Evolutionary conservation across 1,140 invertebrate genomes (phyloP), one percentile per base, ranked within the genome.

Genomic region (Anadara kagoshimensis): DNA sequence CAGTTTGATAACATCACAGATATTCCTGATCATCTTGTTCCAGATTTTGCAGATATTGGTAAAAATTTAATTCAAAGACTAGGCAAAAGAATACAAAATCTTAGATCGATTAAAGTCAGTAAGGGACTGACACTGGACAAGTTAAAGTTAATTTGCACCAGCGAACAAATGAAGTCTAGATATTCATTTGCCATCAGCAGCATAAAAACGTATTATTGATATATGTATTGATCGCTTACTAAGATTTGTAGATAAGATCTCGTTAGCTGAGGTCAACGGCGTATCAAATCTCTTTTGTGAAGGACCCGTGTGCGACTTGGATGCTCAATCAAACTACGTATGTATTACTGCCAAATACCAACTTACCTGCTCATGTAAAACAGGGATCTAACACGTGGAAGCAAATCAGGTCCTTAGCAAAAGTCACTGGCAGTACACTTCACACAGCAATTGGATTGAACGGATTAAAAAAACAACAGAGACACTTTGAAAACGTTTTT

Each of bases 401-500:
- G 16, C 49, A n/a, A n/a, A 26, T 67, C 14, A 22, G 70, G 11
- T 22, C 44, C 14, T 29, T n/a, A 1, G 51, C 64, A n/a, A 20
- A 44, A 16, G 64, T 67, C 1, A 67, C 64, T 12, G 41, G 64
- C 2, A 67, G 64, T 44, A 57, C 64, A 44, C 16, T 12, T 26
- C 44, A n/a, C 44, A 41, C 41, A 22, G 64, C 64, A 22, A 16
- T 67, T 10, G 64, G 51, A 20, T 67, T 56, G 5, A 29, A 20
- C 29, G 53, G 64, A 44, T 20, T 56, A 1, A 51, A 67, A 22
- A 56, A 67, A 57, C 53, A 67, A 16, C 24, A 45, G 12, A 20
- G 56, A 44, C 64, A 67, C 16, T 67, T 57, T 57, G 64, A 67
- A 11, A 29, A 67, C 8, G 64, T 67, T 11, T 57, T 67, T 56